A percentile compares a stretch with the other conserved stretches of the same genome.
These are phyloP conservation scores for Morpho deidamia DNA, from an alignment of 2,888 invertebrate species.

Conservation along the genomic window DNA sequence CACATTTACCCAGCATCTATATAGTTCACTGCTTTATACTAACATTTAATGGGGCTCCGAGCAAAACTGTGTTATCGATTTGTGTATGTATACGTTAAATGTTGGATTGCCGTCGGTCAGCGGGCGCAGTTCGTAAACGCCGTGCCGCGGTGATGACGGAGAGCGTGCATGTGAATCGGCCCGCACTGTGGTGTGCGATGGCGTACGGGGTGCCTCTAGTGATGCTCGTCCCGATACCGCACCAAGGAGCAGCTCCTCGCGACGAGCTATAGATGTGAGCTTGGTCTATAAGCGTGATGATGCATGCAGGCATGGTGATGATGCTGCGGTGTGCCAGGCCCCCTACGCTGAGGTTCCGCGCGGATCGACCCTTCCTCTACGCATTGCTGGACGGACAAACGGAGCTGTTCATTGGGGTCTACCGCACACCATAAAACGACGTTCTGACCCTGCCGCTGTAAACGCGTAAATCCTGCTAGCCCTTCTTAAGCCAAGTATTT, in stretches of 20 bases:
- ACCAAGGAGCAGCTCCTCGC: conserved; percentile 14
- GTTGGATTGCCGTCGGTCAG: conserved; percentile 38
- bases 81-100: conserved; percentile 21
- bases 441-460: neutral
- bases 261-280: conserved; percentile 41
- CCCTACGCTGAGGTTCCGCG: conserved; percentile 44
- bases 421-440: conserved; percentile 28
- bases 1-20: too few relatives aligned
- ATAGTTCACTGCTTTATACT: neutral
- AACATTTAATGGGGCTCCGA: neutral
- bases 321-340: conserved; percentile 55
- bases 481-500: too few relatives aligned
- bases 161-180: conserved; percentile 47
- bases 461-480: too few relatives aligned
- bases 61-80: neutral
- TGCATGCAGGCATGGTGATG: conserved; percentile 60
- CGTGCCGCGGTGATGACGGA: conserved; percentile 33
- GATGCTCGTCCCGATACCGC: conserved; percentile 34
- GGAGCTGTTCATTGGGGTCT: conserved; percentile 51
- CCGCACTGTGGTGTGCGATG: conserved; percentile 52
- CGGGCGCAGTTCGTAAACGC: conserved; percentile 38
- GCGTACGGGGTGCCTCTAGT: conserved; percentile 27
- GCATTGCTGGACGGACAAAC: conserved; percentile 38
- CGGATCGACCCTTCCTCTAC: conserved; percentile 66
- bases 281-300: conserved; percentile 35